A percentile compares a stretch with the other conserved stretches of the same genome.
Evolutionary conservation across 2,888 invertebrate species (phyloP).

Genomic region (Camptogramma bilineatum): DNA sequence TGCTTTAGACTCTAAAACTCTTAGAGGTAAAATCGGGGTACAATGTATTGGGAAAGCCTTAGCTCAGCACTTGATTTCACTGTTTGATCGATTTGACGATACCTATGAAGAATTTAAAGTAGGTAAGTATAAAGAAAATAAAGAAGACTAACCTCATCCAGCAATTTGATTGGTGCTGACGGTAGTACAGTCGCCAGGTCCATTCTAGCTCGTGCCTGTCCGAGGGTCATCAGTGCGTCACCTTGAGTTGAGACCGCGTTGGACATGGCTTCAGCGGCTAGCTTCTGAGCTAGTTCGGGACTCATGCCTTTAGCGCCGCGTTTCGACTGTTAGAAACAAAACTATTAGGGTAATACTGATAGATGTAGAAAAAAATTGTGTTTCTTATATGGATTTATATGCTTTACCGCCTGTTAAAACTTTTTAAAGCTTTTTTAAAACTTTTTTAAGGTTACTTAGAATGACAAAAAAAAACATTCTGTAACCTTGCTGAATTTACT

Average conservation of each 20-base stretch:
- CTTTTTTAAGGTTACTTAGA: no score
- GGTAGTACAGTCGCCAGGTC: constrained; percentile 70
- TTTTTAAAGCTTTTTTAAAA: no score
- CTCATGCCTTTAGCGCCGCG: constrained; percentile 80
- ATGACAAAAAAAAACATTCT: no score
- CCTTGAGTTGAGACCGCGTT: constrained; percentile 66
- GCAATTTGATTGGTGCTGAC: constrained; percentile 63
- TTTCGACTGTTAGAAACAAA: constrained; percentile 63
- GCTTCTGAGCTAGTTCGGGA: constrained; percentile 60
- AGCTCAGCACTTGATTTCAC: no score
- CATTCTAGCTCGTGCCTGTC: constrained; percentile 73
- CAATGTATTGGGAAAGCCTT: no score
- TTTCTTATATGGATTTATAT: no score
- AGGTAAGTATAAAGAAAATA: background rate
- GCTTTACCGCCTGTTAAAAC: no score
- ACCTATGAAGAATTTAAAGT: background rate
- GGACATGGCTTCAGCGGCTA: constrained; percentile 69
- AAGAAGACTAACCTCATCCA: constrained; percentile 66
- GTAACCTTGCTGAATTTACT: no score
- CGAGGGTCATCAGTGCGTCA: constrained; percentile 72
- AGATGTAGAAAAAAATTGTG: no score
- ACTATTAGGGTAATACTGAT: background rate
- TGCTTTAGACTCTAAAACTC: no score
- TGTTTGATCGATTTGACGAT: background rate
- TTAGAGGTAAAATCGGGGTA: no score